phyloP scores from a whole-genome alignment of 2,888 invertebrate genomes.

The Endomychus coccineus region DNA sequence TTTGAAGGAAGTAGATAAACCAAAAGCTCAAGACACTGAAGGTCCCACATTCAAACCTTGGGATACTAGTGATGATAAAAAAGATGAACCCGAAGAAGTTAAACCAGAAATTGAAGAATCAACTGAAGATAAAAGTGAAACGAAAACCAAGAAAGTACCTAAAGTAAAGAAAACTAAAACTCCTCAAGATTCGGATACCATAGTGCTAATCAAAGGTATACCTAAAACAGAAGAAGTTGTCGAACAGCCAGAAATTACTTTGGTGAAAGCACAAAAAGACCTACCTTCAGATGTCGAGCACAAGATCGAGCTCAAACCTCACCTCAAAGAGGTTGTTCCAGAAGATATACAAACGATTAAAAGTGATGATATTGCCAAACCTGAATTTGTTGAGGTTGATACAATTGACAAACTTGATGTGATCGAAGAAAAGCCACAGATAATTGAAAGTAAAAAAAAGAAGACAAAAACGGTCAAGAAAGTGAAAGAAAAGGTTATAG shows the following conservation, averaged over 20 bases:
- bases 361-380: conserved; percentile 16
- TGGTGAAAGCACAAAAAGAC: conserved; percentile 22
- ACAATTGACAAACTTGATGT: conserved; percentile 19
- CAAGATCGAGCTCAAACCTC: conserved; percentile 23
- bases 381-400: not conserved
- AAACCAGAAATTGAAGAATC: conserved; percentile 24
- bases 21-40: conserved; percentile 16
- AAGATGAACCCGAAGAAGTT: conserved; percentile 41
- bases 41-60: conserved; percentile 26
- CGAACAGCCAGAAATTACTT: conserved; percentile 36
- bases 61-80: conserved; percentile 35
- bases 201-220: not conserved
- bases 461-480: too few relatives aligned
- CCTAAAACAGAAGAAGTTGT: conserved; percentile 42
- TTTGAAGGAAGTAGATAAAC: conserved; percentile 13
- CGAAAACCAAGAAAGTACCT: conserved; percentile 32
- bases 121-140: conserved; percentile 32
- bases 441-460: conserved; percentile 10
- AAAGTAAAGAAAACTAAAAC: conserved; percentile 2
- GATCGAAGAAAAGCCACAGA: conserved; percentile 19
- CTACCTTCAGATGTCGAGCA: conserved; percentile 26
- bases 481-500: too few relatives aligned
- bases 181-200: not conserved
- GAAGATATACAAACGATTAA: conserved; percentile 39
- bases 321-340: conserved; percentile 26